Base-by-base conservation (phyloP, 2,888 invertebrate genomes). In the Caenorhabditis parvicauda region DNA sequence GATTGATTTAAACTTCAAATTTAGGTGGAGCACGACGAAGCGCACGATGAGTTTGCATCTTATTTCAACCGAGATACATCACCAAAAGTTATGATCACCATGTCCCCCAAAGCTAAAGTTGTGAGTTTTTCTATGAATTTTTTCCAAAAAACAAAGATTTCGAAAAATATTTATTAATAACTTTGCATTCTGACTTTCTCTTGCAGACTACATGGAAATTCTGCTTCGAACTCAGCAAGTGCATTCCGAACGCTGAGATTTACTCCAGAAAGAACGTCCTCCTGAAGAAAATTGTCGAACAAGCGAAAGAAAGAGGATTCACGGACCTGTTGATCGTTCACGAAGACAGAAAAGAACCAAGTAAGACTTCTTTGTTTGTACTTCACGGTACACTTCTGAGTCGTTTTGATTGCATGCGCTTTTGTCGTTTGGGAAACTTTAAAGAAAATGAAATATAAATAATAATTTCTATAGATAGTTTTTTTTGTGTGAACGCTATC, bases 41-140 rank as follows among this genome's bases (percentile, higher is more conserved):
- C 87, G 2, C 89, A 89, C 49, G 91, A 98, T 84, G 94, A 95
- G 82, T 88, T 94, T 76, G 88, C 90, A 52, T 82, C 88, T 21
- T 95, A 92, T 82, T 95, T 91, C 81, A 87, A 88, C 70, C 87
- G 90, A 62, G 86, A 88, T 5, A 91, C 90, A 74, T 89, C 89
- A 70, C 96, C 96, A 0, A 95, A 94, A 86, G 89, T 98, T 25
- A 84, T 98, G n/a, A 91, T 98, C 50, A 95, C 95, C 9, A 94
- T 89, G 73, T 88, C 90, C 0, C 94, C 94, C 80, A 91, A 92
- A 84, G 94, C 95, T 0, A 88, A 89, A 74, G 80, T 83, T 68
- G 86, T 86, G 53, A 47, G 27, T 51, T 44, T 35, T 22, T 14
- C 28, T 1, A 1, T 21, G 28, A 25, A 7, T 42, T 6, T 25